These are phyloP conservation scores for Echeneis naucrates DNA, from an alignment of 2,797 vertebrate genomes.

Conservation along the genomic window DNA sequence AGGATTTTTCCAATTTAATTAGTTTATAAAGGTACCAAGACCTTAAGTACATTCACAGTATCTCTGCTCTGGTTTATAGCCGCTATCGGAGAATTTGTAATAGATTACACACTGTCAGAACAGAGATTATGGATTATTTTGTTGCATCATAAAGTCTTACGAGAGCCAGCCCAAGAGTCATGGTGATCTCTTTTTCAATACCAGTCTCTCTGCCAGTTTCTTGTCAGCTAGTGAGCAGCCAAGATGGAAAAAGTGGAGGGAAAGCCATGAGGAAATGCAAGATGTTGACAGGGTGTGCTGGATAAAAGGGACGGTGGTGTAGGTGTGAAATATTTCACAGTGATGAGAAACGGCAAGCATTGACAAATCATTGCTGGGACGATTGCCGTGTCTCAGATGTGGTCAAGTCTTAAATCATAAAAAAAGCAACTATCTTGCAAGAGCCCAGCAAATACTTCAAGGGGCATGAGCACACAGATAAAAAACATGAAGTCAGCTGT, in stretches of 20 bases:
- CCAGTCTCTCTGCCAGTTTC: constrained; percentile 29
- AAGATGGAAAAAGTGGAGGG: constrained; percentile 22
- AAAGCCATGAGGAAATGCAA: constrained; percentile 41
- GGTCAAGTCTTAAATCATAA: constrained; percentile 31
- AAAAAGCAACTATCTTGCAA: constrained; percentile 41
- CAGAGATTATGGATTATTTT: constrained; percentile 66
- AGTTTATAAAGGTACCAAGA: not conserved
- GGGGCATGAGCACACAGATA: constrained; percentile 22
- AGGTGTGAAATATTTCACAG: constrained; percentile 42
- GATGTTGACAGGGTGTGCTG: constrained; percentile 50
- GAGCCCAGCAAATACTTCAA: constrained; percentile 49
- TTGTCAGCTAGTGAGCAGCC: constrained; percentile 24
- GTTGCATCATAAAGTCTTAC: constrained; percentile 73
- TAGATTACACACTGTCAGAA: constrained; percentile 52
- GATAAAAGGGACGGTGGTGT: constrained; percentile 61
- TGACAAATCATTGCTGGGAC: constrained; percentile 40
- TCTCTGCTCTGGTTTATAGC: not conserved
- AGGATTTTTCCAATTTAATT: constrained; percentile 5
- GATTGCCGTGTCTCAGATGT: constrained; percentile 33
- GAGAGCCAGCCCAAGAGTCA: constrained; percentile 68
- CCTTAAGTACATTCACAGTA: constrained; percentile 3
- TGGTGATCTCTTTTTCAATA: constrained; percentile 53
- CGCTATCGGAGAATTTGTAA: constrained; percentile 11
- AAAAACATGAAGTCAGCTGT: constrained; percentile 30
- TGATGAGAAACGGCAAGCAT: constrained; percentile 56